Evolutionary conservation across 2,888 invertebrate genomes (phyloP).

Genomic region (Hyposoter didymator): DNA sequence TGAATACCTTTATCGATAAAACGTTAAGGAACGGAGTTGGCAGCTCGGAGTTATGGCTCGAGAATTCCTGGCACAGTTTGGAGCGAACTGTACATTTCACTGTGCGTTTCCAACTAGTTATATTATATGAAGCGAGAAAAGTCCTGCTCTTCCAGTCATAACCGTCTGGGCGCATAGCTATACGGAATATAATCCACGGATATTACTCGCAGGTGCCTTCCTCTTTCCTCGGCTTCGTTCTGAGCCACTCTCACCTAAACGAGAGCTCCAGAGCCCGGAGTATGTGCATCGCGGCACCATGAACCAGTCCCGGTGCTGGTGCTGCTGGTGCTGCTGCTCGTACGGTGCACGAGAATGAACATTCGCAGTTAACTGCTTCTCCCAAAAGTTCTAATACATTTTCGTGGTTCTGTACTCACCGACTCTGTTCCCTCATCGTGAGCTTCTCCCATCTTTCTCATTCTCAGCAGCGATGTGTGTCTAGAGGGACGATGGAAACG

Average conservation of each 20-base stretch:
- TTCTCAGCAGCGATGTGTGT: constrained; percentile 15
- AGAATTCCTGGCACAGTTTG: constrained; percentile 7
- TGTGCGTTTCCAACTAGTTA: constrained; percentile 16
- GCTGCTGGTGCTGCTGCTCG: constrained; percentile 9
- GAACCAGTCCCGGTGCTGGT: constrained; percentile 8
- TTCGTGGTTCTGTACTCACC: constrained; percentile 55
- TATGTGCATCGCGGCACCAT: constrained; percentile 29
- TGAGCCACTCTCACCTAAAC: constrained; percentile 43
- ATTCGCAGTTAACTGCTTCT: constrained; percentile 59
- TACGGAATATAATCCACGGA: constrained; percentile 56
- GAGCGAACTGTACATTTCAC: constrained; percentile 16
- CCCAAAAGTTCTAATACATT: constrained; percentile 66
- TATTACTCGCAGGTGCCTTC: constrained; percentile 64
- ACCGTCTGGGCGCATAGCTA: constrained; percentile 31
- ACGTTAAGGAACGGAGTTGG: background rate
- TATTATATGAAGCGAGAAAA: constrained; percentile 54
- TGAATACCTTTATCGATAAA: constrained; percentile 2
- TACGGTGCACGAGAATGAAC: constrained; percentile 52
- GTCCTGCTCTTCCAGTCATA: constrained; percentile 34
- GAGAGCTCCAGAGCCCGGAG: constrained; percentile 16
- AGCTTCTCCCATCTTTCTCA: constrained; percentile 32
- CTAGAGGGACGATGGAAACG: constrained; percentile 17
- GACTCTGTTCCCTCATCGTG: constrained; percentile 32
- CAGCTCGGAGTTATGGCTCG: background rate
- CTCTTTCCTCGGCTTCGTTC: constrained; percentile 47